These are phyloP conservation scores for Lanius ludovicianus DNA, from an alignment of 2,113 vertebrate species.

Conservation along the genomic window DNA sequence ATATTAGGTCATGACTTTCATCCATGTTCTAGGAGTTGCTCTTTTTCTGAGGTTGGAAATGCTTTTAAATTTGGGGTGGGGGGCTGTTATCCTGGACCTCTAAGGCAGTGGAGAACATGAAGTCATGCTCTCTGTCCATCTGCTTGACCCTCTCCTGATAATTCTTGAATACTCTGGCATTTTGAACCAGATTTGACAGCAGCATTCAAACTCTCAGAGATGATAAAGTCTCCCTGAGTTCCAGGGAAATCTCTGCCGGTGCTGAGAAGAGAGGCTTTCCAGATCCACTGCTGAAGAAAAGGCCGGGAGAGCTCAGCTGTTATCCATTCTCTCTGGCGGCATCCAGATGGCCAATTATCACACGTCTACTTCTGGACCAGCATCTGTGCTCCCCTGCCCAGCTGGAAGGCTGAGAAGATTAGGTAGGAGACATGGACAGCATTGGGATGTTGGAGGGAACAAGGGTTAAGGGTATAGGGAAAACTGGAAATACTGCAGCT, in stretches of 20 bases:
- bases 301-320: conserved; percentile 55
- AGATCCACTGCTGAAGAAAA: conserved; percentile 7
- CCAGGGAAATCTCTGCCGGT: conserved; percentile 47
- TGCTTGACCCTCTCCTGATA: conserved; percentile 27
- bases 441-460: background rate
- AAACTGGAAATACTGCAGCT: conserved; percentile 28
- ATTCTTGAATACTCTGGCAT: conserved; percentile 17
- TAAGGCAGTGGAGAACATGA: background rate
- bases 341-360: conserved; percentile 64
- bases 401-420: conserved; percentile 47
- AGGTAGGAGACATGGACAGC: conserved; percentile 47
- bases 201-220: background rate
- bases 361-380: conserved; percentile 60
- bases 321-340: conserved; percentile 47
- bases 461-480: background rate
- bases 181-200: conserved; percentile 14
- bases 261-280: conserved; percentile 33
- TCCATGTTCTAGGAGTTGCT: background rate
- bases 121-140: conserved; percentile 9
- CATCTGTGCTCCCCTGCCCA: conserved; percentile 26
- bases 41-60: background rate
- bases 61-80: background rate
- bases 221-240: conserved; percentile 42
- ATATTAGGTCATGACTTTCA: background rate
- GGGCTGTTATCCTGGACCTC: background rate